Percentiles rank a stretch among this genome's conserved stretches.
These are phyloP conservation scores for Lordiphosa stackelbergi DNA, from an alignment of 1,140 invertebrate genomes.

Conservation along the genomic window DNA sequence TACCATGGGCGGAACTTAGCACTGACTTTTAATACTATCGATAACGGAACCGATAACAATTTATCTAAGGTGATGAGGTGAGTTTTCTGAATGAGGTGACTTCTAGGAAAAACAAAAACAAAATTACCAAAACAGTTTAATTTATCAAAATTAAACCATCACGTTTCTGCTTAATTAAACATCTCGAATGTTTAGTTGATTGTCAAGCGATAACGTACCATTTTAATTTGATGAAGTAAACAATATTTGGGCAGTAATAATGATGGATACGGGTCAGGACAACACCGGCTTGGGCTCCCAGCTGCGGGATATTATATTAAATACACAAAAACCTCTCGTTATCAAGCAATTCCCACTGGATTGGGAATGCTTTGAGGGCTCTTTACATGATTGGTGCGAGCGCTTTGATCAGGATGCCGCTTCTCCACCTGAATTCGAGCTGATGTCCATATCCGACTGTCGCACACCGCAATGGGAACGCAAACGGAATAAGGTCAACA, in stretches of 20 bases:
- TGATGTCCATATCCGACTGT: conserved; percentile 69
- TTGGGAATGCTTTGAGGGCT: conserved; percentile 61
- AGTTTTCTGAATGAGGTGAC: too few relatives aligned
- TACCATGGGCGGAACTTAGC: too few relatives aligned
- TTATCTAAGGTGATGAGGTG: too few relatives aligned
- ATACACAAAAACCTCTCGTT: conserved; percentile 55
- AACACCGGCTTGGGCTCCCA: neutral
- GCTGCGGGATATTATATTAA: conserved; percentile 60
- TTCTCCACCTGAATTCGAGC: conserved; percentile 75
- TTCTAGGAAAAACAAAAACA: conserved; percentile 2
- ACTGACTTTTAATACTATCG: too few relatives aligned
- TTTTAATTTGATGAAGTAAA: too few relatives aligned
- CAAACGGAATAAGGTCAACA: conserved; percentile 79
- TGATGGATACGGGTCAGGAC: too few relatives aligned
- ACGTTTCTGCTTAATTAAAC: neutral
- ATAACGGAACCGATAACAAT: too few relatives aligned
- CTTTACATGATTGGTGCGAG: conserved; percentile 78
- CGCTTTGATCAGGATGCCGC: conserved; percentile 71
- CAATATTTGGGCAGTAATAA: too few relatives aligned
- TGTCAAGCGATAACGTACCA: too few relatives aligned
- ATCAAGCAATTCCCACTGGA: conserved; percentile 47
- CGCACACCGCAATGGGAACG: conserved; percentile 88
- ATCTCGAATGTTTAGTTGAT: neutral
- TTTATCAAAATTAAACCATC: neutral
- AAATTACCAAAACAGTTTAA: neutral